These are phyloP conservation scores for Melanostoma scalare DNA, from an alignment of 2,888 invertebrate genomes.

Conservation along the genomic window DNA sequence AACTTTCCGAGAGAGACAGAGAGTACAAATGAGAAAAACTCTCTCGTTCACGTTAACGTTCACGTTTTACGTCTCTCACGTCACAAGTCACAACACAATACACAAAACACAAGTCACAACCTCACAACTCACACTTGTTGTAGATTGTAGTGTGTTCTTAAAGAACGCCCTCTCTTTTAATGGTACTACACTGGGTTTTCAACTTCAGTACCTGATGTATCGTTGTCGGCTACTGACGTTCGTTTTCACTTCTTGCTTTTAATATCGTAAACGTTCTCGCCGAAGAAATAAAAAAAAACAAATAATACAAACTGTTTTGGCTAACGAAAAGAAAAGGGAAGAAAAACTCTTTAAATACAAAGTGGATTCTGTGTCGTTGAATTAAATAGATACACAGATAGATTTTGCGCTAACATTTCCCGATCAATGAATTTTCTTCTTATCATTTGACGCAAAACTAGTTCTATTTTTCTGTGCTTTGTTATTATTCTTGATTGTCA, in stretches of 20 bases:
- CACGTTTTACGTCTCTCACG: too few relatives aligned
- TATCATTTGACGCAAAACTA: constrained; percentile 52
- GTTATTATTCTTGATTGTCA: constrained; percentile 48
- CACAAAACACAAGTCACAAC: too few relatives aligned
- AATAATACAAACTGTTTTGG: background rate
- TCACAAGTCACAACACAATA: background rate
- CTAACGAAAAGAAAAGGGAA: background rate
- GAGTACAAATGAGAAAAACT: background rate
- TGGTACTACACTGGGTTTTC: constrained; percentile 55
- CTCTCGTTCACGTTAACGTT: too few relatives aligned
- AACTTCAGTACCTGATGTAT: constrained; percentile 65
- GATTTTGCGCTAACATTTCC: constrained; percentile 42
- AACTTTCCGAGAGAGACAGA: constrained; percentile 13
- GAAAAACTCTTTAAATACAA: background rate
- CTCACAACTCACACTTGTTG: constrained; percentile 45
- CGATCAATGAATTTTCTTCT: constrained; percentile 64
- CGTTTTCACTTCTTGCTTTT: constrained; percentile 29
- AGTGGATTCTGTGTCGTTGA: too few relatives aligned
- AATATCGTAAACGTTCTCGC: constrained; percentile 53
- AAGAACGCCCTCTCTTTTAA: constrained; percentile 70
- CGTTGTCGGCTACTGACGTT: constrained; percentile 64
- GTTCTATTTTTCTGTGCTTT: constrained; percentile 47
- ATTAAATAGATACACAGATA: constrained; percentile 34
- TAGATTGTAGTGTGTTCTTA: constrained; percentile 49
- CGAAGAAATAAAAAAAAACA: constrained; percentile 17